phyloP scores from a whole-genome alignment of 2,888 invertebrate genomes.

The Leptinotarsa rubiginosa region DNA sequence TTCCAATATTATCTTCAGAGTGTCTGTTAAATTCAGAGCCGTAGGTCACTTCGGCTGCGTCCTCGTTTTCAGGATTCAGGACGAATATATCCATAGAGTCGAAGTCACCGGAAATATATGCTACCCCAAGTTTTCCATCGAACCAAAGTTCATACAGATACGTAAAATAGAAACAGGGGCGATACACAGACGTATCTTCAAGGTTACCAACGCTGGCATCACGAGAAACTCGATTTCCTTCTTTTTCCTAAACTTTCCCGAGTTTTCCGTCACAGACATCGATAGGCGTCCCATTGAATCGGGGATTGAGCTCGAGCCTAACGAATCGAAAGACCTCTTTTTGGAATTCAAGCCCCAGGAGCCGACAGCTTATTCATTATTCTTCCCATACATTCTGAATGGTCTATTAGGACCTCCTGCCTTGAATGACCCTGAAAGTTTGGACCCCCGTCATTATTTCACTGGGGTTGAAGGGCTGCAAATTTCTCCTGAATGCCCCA shows the following conservation, averaged over 20 bases:
- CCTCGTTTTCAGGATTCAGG: slow-evolving; percentile 43
- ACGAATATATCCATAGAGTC: slow-evolving; percentile 63
- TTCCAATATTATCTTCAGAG: slow-evolving; percentile 50
- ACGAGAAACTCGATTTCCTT: slow-evolving; percentile 56
- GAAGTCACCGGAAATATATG: slow-evolving; percentile 67
- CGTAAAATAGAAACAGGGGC: slow-evolving; percentile 65
- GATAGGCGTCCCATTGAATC: slow-evolving; percentile 43
- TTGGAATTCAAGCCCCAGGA: slow-evolving; percentile 65
- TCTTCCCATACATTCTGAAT: slow-evolving; percentile 72
- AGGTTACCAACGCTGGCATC: slow-evolving; percentile 57
- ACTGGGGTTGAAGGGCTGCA: background rate
- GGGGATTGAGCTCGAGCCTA: slow-evolving; percentile 53
- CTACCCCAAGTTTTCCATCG: slow-evolving; percentile 68
- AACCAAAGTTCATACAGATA: slow-evolving; percentile 69
- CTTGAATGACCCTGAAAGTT: slow-evolving; percentile 49
- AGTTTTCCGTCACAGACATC: slow-evolving; percentile 57
- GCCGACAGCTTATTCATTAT: slow-evolving; percentile 70
- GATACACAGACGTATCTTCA: slow-evolving; percentile 55
- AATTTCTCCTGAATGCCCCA: background rate
- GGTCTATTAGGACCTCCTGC: slow-evolving; percentile 71
- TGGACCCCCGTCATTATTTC: slow-evolving; percentile 41
- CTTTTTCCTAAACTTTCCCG: slow-evolving; percentile 59
- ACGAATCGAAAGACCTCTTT: slow-evolving; percentile 57
- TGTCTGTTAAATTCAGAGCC: slow-evolving; percentile 47
- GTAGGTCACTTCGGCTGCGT: slow-evolving; percentile 45